Evolutionary conservation across 2,888 invertebrate genomes (phyloP).

Genomic region (Cerceris rybyensis): DNA sequence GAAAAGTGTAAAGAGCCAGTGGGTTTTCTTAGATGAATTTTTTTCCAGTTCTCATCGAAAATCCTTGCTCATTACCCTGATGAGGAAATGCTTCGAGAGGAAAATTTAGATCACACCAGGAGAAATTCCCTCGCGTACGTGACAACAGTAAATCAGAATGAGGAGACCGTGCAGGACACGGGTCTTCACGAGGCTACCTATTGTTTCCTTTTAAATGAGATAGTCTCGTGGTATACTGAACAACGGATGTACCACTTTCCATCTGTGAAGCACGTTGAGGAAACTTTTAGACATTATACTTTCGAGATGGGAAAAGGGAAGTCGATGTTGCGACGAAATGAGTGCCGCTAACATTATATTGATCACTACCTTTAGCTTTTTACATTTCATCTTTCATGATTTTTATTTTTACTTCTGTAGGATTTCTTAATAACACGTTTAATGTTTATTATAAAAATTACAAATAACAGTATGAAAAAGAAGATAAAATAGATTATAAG

Average conservation of each 20-base stretch:
- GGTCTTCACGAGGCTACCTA: constrained; percentile 8
- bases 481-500: too few relatives aligned
- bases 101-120: not conserved
- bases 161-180: not conserved
- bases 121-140: constrained; percentile 3
- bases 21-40: not conserved
- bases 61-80: not conserved
- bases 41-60: not conserved
- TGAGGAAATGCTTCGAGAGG: not conserved
- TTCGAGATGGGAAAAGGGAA: not conserved
- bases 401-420: too few relatives aligned
- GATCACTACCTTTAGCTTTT: not conserved
- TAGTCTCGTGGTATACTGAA: not conserved
- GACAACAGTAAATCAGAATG: not conserved
- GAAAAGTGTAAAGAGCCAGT: not conserved
- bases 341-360: not conserved
- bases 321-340: not conserved
- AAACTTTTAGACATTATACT: not conserved
- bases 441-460: too few relatives aligned
- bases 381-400: too few relatives aligned
- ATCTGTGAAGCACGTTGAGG: not conserved
- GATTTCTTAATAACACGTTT: too few relatives aligned
- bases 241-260: not conserved
- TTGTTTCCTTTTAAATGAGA: constrained; percentile 14
- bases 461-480: too few relatives aligned